Evolutionary conservation across 2,888 invertebrate genomes (phyloP), one percentile per base, ranked within the genome.

Genomic region (Zeuzera pyrina): DNA sequence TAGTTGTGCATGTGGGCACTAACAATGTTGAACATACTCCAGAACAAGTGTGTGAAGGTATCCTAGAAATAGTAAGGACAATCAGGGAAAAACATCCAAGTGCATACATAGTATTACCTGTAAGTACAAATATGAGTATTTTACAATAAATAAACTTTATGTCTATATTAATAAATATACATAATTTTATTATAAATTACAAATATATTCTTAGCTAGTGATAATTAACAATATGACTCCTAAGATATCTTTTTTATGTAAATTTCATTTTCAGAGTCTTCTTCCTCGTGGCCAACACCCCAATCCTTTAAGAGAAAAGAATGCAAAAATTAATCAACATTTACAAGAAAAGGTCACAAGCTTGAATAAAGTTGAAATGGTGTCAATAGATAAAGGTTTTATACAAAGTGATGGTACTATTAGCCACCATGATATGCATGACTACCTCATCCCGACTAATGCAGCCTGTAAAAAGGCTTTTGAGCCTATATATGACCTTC

Each of bases 381-480:
- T 95, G 24, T 77, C 86, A 42, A 90, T 93, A 52, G 94, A 94
- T 56, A 90, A 92, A 56, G 91, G 91, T 28, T 87, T 93, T 45
- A 83, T 93, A 33, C 91, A 92, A 67, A 85, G 86, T 28, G 92
- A 92, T 76, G 92, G 93, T 2, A 88, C 89, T 26, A 94, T 96
- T 36, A 92, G 92, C 60, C 94, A 93, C 59, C 91, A 91, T 57
- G 95, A 96, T 63, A 93, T 97, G 93, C 91, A 93, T 61, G 96
- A 97, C 72, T 97, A 94, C 71, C 87, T 95, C 30, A 91, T 94
- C 58, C 86, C 95, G 37, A 95, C 94, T 2, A 92, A 92, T 71
- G 87, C 90, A 30, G 96, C 95, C 32, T 94, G 94, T 68, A 87
- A 89, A 56, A 95, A 95, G 72, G 91, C 92, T 6, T 94, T 94